Percentiles rank a stretch among this genome's conserved stretches.
Conservation (phyloP, 2,113 vertebrate species). For the Xyrauchen texanus region DNA sequence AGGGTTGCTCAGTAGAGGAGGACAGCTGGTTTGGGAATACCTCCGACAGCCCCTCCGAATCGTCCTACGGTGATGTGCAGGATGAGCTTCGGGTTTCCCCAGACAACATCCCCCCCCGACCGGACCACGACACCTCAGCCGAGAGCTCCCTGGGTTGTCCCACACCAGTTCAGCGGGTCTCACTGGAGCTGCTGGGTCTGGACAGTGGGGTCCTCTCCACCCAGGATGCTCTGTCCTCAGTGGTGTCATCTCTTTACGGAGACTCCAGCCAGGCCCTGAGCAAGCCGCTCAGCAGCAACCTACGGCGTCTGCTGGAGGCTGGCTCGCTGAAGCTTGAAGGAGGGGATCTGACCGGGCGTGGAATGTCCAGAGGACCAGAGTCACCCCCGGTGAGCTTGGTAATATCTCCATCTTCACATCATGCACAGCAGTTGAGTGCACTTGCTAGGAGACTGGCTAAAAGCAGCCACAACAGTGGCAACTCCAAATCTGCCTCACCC, state of each 20-base stretch:
- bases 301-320: constrained; percentile 91
- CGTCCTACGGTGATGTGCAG: constrained; percentile 93
- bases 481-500: constrained; percentile 71
- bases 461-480: constrained; percentile 76
- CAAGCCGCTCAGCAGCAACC: constrained; percentile 94
- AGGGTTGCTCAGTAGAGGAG: constrained; percentile 86
- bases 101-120: constrained; percentile 75
- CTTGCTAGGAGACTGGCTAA: constrained; percentile 93
- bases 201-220: constrained; percentile 80
- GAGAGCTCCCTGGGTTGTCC: constrained; percentile 91
- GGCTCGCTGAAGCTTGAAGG: constrained; percentile 89
- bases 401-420: constrained; percentile 89
- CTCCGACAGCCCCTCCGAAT: constrained; percentile 93
- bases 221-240: constrained; percentile 89
- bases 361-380: constrained; percentile 80
- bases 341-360: constrained; percentile 72
- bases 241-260: constrained; percentile 86
- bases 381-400: constrained; percentile 79
- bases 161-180: constrained; percentile 87
- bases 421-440: constrained; percentile 94
- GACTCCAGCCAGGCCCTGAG: constrained; percentile 84
- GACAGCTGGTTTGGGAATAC: constrained; percentile 95
- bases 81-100: constrained; percentile 88
- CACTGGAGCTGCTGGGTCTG: constrained; percentile 84
- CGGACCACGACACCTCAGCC: constrained; percentile 84